A percentile compares a stretch with the other conserved stretches of the same genome.
phyloP scores from a whole-genome alignment of 2,888 invertebrate genomes.

The Quadroppia sp. region DNA sequence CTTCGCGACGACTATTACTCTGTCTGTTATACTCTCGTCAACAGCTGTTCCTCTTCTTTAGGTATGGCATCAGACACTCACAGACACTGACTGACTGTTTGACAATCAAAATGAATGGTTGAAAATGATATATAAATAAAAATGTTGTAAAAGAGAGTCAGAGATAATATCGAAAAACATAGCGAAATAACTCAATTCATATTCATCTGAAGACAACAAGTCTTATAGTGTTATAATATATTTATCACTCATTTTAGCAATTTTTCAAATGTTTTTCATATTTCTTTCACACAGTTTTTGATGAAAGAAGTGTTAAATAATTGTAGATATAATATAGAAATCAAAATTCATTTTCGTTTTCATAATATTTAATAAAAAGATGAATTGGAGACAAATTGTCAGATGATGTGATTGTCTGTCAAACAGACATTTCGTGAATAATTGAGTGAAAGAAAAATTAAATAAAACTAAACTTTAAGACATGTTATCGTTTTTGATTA shows the following conservation, averaged over 20 bases:
- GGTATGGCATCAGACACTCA: background rate
- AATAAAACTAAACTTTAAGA: background rate
- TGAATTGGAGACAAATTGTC: conserved; percentile 5
- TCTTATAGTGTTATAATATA: conserved; percentile 2
- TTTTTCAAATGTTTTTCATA: conserved; percentile 10
- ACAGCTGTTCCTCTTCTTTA: conserved; percentile 15
- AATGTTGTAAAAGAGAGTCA: background rate
- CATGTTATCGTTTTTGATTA: too few relatives aligned
- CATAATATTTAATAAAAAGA: background rate
- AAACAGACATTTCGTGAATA: too few relatives aligned
- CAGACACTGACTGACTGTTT: background rate
- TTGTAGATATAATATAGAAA: background rate
- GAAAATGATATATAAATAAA: background rate
- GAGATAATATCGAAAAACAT: background rate
- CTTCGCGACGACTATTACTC: background rate
- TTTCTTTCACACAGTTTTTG: background rate
- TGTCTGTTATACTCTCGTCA: background rate
- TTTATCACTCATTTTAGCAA: background rate
- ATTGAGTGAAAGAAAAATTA: background rate
- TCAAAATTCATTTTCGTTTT: background rate
- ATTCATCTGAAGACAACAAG: background rate
- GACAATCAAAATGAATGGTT: background rate
- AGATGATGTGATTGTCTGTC: too few relatives aligned
- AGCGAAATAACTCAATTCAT: conserved; percentile 14
- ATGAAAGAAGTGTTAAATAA: conserved; percentile 7